Evolutionary conservation across 2,797 vertebrate species (phyloP), one percentile per base, ranked within the genome.

Genomic region (Poeciliopsis turneri): DNA sequence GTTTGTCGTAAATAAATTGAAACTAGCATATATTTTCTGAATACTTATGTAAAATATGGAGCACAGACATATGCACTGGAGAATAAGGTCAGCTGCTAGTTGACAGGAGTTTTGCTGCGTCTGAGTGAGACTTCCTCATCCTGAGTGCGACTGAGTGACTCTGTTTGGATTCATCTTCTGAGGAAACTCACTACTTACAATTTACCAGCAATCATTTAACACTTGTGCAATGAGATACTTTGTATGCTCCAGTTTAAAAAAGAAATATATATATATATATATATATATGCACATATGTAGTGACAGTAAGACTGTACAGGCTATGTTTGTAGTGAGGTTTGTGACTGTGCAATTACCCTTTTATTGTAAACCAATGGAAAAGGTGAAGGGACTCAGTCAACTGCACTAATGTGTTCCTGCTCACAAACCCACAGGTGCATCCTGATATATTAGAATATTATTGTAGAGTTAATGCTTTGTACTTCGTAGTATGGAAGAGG

Each of bases 1-100:
- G 5, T 82, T 30, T 75, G 76, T 82, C 16, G 79, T 36, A 8
- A 64, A 77, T 59, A 73, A 82, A 47, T 81, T 61, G 78, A 57
- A 81, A 78, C 78, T 74, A 47, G 11, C 86, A 72, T 90, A 86
- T 91, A 81, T 90, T 85, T 85, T 28, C 77, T 59, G 57, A 36
- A 86, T 83, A 59, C 86, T 81, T 86, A 79, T 86, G 80, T 18
- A 84, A 41, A 78, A 74, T 81, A 77, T 68, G 11, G n/a, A 85
- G 61, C 77, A 86, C 74, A 80, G 49, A 70, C 77, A 72, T 78
- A 83, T 86, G 82, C 84, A 82, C 47, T 36, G 9, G 76, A 82
- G 61, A 79, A 74, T 25, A 72, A 45, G 16, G 55, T 72, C 72
- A 74, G 84, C 80, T 79, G 81, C 77, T 86, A 75, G 20, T 78